These are phyloP conservation scores for Rhagoletis pomonella DNA, from an alignment of 1,140 invertebrate genomes.

Conservation along the genomic window DNA sequence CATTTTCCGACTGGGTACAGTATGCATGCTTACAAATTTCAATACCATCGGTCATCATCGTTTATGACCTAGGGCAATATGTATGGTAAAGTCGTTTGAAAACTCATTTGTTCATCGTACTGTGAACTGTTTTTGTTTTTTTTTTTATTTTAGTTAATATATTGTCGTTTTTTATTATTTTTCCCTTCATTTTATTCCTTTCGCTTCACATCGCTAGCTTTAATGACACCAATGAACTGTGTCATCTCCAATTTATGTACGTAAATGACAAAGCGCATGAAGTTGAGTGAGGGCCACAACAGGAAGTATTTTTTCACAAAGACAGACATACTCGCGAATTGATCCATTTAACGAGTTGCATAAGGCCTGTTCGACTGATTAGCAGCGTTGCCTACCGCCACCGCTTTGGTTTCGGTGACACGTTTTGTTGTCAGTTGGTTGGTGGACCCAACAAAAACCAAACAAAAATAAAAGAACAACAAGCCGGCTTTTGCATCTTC, in stretches of 20 bases:
- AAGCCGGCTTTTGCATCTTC: conserved; percentile 25
- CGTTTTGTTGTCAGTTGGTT: conserved; percentile 30
- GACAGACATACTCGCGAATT: neutral
- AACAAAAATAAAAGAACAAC: neutral
- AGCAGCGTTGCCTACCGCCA: too few species aligned
- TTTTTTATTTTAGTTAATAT: neutral
- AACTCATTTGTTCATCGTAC: neutral
- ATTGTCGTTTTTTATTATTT: neutral
- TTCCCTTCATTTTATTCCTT: neutral
- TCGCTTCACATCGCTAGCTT: neutral
- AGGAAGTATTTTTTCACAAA: conserved; percentile 30
- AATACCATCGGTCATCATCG: too few species aligned
- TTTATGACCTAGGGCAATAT: neutral
- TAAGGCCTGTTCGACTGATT: conserved; percentile 13
- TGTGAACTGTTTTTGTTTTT: neutral
- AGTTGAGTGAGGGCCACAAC: neutral
- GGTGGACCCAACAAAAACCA: too few species aligned
- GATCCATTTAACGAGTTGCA: neutral
- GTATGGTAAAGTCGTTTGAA: neutral
- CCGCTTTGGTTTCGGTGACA: neutral
- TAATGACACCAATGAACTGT: conserved; percentile 65
- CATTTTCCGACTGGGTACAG: too few species aligned
- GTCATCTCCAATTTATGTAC: conserved; percentile 60
- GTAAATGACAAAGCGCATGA: neutral
- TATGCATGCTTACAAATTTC: neutral